These are phyloP conservation scores for Magallana nippona DNA, from an alignment of 2,888 invertebrate genomes.

Conservation along the genomic window DNA sequence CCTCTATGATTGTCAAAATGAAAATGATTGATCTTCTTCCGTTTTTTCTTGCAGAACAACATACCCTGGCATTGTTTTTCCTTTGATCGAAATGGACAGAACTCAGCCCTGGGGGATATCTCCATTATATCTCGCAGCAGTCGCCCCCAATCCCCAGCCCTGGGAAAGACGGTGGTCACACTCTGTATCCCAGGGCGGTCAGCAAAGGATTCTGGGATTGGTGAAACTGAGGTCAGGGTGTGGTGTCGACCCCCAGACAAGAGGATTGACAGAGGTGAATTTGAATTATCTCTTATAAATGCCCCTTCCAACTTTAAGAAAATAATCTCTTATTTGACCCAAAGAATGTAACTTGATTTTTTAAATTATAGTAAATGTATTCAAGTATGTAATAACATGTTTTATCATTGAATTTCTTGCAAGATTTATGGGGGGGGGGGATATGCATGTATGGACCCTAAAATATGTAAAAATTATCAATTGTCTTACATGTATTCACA, in stretches of 20 bases:
- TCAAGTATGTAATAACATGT: too few relatives aligned
- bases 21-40: not conserved
- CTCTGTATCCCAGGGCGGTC: slow-evolving; percentile 59
- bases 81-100: slow-evolving; percentile 64
- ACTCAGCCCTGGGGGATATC: slow-evolving; percentile 54
- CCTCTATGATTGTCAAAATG: not conserved
- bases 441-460: too few relatives aligned
- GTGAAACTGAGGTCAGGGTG: slow-evolving; percentile 60
- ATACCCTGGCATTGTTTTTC: slow-evolving; percentile 71
- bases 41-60: slow-evolving; percentile 53
- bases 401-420: too few relatives aligned
- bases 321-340: too few relatives aligned
- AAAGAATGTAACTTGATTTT: too few relatives aligned
- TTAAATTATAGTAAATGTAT: too few relatives aligned
- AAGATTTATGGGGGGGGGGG: too few relatives aligned
- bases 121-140: slow-evolving; percentile 66
- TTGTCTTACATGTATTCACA: too few relatives aligned
- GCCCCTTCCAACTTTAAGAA: too few relatives aligned
- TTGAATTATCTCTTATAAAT: too few relatives aligned
- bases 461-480: too few relatives aligned
- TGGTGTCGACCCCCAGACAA: slow-evolving; percentile 70
- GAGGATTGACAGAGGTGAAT: slow-evolving; percentile 62
- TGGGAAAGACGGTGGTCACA: slow-evolving; percentile 66
- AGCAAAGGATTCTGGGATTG: slow-evolving; percentile 48
- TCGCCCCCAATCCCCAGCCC: slow-evolving; percentile 60